phyloP scores from a whole-genome alignment of 64 coral and sea anemone species.

The Montipora cactus region DNA sequence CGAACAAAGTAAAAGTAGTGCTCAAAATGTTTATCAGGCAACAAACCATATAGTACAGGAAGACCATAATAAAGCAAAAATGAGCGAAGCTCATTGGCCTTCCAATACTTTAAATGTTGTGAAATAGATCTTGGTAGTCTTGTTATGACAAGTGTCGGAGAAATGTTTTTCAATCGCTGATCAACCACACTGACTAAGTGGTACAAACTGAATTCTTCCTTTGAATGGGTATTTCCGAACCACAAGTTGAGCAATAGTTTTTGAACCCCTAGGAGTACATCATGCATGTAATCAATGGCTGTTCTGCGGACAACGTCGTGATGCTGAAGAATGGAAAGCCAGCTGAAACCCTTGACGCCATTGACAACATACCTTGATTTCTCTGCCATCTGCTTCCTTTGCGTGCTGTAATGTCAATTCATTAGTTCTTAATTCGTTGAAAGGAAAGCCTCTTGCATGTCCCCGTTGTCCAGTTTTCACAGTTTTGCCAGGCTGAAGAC shows the following conservation, averaged over 20 bases:
- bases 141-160: constrained; percentile 57
- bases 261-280: constrained; percentile 49
- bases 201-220: constrained; percentile 15
- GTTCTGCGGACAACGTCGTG: constrained; percentile 53
- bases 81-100: constrained; percentile 67
- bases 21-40: constrained; percentile 58
- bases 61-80: constrained; percentile 72
- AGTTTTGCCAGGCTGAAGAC: constrained; percentile 39
- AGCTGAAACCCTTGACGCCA: constrained; percentile 64
- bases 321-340: constrained; percentile 50
- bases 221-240: constrained; percentile 23
- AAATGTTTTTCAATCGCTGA: constrained; percentile 21
- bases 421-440: not conserved
- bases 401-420: constrained; percentile 40
- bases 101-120: constrained; percentile 69
- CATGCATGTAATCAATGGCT: constrained; percentile 75
- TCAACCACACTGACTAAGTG: not conserved
- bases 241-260: constrained; percentile 63
- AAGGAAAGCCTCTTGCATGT: constrained; percentile 28
- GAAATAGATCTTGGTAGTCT: constrained; percentile 44
- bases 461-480: constrained; percentile 17
- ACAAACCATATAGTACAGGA: constrained; percentile 64
- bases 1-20: constrained; percentile 57
- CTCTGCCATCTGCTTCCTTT: constrained; percentile 41
- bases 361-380: constrained; percentile 50